These are phyloP conservation scores for Triplophysa dalaica DNA, from an alignment of 2,113 vertebrate species.

Conservation along the genomic window DNA sequence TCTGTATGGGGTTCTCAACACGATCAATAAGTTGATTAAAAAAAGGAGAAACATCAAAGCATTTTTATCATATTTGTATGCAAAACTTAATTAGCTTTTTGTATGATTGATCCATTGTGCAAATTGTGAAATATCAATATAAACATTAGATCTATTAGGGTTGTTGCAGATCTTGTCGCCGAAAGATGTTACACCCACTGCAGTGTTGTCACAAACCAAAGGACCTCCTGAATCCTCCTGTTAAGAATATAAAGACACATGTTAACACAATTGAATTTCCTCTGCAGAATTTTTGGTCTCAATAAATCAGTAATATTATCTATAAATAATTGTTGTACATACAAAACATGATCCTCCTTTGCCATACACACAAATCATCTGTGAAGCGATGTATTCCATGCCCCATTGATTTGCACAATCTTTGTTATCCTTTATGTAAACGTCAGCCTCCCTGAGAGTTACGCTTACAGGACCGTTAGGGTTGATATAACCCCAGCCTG, in stretches of 20 bases:
- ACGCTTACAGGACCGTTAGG: not conserved
- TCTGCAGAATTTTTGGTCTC: no score
- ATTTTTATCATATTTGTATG: no score
- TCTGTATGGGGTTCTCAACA: no score
- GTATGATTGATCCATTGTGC: not conserved
- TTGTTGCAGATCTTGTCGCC: not conserved
- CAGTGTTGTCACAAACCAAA: conserved; percentile 44
- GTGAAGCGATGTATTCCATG: not conserved
- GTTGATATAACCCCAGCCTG: not conserved
- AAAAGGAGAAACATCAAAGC: no score
- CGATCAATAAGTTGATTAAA: no score
- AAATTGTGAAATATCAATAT: not conserved
- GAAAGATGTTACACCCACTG: conserved; percentile 46
- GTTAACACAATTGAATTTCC: not conserved
- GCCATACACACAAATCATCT: conserved; percentile 29
- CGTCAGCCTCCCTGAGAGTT: not conserved
- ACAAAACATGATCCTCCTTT: not conserved
- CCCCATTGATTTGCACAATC: not conserved
- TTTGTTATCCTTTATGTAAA: not conserved
- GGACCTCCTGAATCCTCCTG: conserved; percentile 50
- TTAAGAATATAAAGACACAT: not conserved
- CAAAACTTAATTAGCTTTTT: no score
- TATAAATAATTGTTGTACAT: not conserved
- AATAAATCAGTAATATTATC: not conserved
- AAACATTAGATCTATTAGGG: not conserved